phyloP scores from a whole-genome alignment of 1,140 invertebrate species.

The Uloborus diversus region DNA sequence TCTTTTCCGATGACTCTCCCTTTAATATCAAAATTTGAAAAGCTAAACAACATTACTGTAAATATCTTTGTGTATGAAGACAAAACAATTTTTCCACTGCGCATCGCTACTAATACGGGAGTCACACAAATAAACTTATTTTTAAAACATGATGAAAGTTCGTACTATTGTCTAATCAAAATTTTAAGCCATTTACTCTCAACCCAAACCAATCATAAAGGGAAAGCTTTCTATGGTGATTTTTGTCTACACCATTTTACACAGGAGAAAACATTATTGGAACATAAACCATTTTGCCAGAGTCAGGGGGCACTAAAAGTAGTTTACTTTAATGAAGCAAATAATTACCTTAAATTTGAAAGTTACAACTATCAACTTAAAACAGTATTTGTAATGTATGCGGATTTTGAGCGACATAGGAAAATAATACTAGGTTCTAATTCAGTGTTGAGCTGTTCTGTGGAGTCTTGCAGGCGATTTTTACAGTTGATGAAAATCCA shows the following conservation, averaged over 20 bases:
- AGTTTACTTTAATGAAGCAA: background rate
- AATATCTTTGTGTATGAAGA: constrained; percentile 9
- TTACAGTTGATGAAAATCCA: no score
- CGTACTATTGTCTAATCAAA: constrained; percentile 9
- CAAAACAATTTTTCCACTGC: constrained; percentile 1
- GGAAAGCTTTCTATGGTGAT: background rate
- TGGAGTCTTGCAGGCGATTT: no score
- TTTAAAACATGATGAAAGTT: background rate
- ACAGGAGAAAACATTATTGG: background rate
- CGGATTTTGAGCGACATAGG: constrained; percentile 11
- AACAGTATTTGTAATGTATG: background rate
- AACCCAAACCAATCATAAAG: background rate
- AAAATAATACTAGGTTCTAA: no score
- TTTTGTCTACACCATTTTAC: background rate
- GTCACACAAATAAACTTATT: constrained; percentile 6
- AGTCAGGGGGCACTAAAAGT: background rate
- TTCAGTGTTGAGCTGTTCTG: no score
- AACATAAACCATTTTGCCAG: background rate
- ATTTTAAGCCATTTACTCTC: background rate
- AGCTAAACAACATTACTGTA: background rate
- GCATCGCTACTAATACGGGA: background rate
- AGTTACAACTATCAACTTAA: background rate
- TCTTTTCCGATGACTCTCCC: background rate
- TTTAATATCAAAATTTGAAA: constrained; percentile 5
- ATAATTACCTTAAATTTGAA: background rate